Evolutionary conservation across 2,888 invertebrate genomes (phyloP).

Genomic region (Ptychoptera contaminata): DNA sequence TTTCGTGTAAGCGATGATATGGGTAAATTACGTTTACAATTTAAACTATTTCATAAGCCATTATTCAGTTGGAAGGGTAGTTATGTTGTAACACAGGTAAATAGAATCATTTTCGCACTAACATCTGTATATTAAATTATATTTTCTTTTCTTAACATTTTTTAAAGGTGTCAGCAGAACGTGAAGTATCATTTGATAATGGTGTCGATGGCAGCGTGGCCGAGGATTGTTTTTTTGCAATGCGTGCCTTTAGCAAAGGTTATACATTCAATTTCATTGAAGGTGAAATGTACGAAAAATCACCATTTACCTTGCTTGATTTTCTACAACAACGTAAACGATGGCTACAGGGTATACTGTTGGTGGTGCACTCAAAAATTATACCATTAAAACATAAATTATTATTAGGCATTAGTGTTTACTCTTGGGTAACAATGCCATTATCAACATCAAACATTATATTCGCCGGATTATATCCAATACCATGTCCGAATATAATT

Average conservation of each 20-base stretch:
- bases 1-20: constrained; percentile 94
- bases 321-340: constrained; percentile 92
- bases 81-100: constrained; percentile 89
- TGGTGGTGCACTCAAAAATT: constrained; percentile 74
- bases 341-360: constrained; percentile 84
- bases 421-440: constrained; percentile 93
- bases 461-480: constrained; percentile 72
- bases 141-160: background rate
- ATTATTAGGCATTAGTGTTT: constrained; percentile 73
- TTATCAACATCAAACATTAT: constrained; percentile 79
- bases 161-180: constrained; percentile 73
- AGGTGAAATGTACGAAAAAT: constrained; percentile 98
- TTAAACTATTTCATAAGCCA: constrained; percentile 85
- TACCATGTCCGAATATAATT: constrained; percentile 65
- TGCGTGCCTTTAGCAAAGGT: constrained; percentile 83
- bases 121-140: constrained; percentile 4
- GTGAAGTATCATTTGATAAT: constrained; percentile 86
- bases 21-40: constrained; percentile 89
- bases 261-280: constrained; percentile 91
- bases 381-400: constrained; percentile 68
- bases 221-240: constrained; percentile 93
- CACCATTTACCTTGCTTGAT: constrained; percentile 87
- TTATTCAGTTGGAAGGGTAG: constrained; percentile 97
- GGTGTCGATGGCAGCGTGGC: constrained; percentile 95
- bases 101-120: constrained; percentile 9